A percentile compares a stretch with the other conserved stretches of the same genome.
Conservation (phyloP, 2,888 invertebrate species). For the Arge pagana region DNA sequence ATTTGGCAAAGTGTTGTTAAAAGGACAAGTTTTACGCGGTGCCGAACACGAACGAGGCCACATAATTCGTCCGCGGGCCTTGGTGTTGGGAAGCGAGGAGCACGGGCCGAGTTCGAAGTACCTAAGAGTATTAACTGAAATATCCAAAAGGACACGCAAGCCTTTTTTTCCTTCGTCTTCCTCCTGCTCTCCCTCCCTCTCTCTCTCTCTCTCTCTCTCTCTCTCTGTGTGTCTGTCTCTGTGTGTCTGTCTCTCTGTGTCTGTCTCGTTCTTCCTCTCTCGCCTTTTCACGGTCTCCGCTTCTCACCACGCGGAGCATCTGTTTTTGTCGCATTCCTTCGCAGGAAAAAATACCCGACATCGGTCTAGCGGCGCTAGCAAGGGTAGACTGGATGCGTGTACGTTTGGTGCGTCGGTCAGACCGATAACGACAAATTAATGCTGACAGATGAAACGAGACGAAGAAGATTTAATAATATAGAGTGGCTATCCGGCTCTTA, state of each 20-base stretch:
- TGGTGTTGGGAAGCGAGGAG: no score
- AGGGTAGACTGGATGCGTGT: not conserved
- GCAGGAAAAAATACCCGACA: not conserved
- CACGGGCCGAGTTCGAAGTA: no score
- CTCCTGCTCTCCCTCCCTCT: slow-evolving; percentile 3
- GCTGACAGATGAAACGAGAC: slow-evolving; percentile 7
- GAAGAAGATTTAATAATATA: slow-evolving; percentile 11
- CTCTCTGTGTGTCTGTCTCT: no score
- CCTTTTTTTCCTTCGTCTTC: slow-evolving; percentile 12
- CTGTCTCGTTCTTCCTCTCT: not conserved
- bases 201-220: not conserved
- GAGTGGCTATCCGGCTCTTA: slow-evolving; percentile 12
- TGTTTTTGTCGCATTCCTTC: slow-evolving; percentile 3
- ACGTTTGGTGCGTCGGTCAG: not conserved
- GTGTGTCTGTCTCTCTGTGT: no score
- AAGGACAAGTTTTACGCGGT: no score
- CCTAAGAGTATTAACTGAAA: no score
- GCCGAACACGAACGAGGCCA: no score
- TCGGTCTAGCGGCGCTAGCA: no score
- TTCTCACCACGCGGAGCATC: no score
- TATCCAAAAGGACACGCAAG: slow-evolving; percentile 3
- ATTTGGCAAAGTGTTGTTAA: no score
- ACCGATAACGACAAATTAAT: slow-evolving; percentile 4
- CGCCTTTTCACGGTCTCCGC: no score
- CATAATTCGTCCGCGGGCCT: no score